Base-by-base conservation (phyloP, 2,888 invertebrate genomes). In the Magallana nippona region DNA sequence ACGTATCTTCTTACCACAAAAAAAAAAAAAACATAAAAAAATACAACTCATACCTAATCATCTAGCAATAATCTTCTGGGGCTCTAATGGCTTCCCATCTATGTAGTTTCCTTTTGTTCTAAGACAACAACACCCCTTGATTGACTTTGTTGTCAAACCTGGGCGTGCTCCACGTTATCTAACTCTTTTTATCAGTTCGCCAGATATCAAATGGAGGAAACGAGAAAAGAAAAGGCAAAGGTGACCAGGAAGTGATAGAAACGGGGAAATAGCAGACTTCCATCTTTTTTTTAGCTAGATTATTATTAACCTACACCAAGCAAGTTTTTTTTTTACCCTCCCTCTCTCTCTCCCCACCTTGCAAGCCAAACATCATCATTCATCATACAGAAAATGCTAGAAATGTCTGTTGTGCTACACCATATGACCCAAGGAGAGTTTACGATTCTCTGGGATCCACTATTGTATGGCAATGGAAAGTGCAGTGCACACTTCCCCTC, bases 91-190 rank as follows among this genome's bases (percentile, higher is more conserved):
- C 71, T 27, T 71, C 27, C 71, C 32, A 27, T 71, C 27, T 71
- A 32, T 27, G 32, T 71, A 62, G 62, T 11, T 71, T 27, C 15
- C 27, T 27, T 63, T 71, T 71, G 71, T 71, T 71, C 71, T 63
- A 19, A 63, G 19, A 63, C n/a, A 63, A 11, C 19, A 22, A 22
- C 63, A 22, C 22, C 63, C 63, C 27, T 71, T 71, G 27, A 71
- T 71, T 71, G 71, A 71, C 71, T 71, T 71, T 71, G 71, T 71
- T 22, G 71, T 71, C 71, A 71, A 27, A 27, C 32, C 13, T 71
- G 71, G 71, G 71, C 32, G 71, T 71, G 71, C 22, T 71, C 15
- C 27, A 10, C 5, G 32, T 27, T 27, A 27, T 71, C 27, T 71
- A 27, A 63, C 15, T 5, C 44, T 27, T 10, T 19, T 71, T 71